phyloP scores from a whole-genome alignment of 2,888 invertebrate genomes.

The Hyposoter didymator region DNA sequence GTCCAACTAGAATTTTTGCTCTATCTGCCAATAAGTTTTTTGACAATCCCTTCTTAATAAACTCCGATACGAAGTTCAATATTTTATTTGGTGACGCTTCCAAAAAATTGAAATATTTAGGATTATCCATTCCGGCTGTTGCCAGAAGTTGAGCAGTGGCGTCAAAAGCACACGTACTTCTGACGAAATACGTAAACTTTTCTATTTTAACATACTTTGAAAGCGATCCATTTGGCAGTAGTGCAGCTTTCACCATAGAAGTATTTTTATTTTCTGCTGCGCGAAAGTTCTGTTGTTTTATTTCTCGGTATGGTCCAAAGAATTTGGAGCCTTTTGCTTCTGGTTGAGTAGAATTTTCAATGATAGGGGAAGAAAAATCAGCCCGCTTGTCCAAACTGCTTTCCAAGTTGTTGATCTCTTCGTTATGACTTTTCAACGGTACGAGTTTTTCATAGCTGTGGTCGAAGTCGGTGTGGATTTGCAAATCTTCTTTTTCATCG shows the following conservation, averaged over 20 bases:
- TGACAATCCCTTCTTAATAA: too few relatives aligned
- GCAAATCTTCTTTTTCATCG: constrained; percentile 19
- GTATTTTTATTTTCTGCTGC: constrained; percentile 24
- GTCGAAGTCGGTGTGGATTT: too few relatives aligned
- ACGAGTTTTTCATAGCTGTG: too few relatives aligned
- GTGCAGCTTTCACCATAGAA: constrained; percentile 8
- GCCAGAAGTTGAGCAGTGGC: constrained; percentile 26
- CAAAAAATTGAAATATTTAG: constrained; percentile 39
- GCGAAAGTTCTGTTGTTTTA: constrained; percentile 40
- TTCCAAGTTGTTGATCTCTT: too few relatives aligned
- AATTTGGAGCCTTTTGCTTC: too few relatives aligned
- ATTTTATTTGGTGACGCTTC: neutral
- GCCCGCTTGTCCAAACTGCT: too few relatives aligned
- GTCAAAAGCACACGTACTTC: constrained; percentile 40
- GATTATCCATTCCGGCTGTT: constrained; percentile 44
- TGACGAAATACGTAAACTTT: constrained; percentile 9
- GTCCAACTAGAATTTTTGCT: too few relatives aligned
- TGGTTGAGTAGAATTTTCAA: too few relatives aligned
- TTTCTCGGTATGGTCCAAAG: constrained; percentile 25
- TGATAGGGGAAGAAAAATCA: too few relatives aligned
- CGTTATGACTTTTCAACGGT: too few relatives aligned
- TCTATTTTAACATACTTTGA: constrained; percentile 28
- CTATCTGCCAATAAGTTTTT: too few relatives aligned
- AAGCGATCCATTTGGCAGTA: constrained; percentile 1
- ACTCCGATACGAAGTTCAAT: too few relatives aligned